Conservation (phyloP, 1,140 invertebrate genomes). For the Stratiolaelaps scimitus region DNA sequence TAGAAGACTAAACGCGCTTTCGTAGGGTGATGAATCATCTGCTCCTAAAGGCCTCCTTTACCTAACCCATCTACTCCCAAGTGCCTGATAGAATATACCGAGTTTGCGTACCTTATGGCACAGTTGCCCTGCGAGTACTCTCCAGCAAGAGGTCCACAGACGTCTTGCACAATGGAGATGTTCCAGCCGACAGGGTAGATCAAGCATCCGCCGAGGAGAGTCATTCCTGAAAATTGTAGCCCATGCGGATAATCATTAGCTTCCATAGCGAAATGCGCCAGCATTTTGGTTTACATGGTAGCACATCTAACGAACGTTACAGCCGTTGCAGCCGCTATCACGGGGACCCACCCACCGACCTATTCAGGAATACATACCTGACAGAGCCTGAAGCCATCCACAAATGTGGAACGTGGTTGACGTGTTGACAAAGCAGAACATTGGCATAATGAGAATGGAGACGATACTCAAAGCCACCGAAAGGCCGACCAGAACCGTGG, state of each 20-base stretch:
- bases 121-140: slow-evolving; percentile 65
- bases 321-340: too few relatives aligned
- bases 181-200: slow-evolving; percentile 91
- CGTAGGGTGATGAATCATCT: too few relatives aligned
- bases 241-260: too few relatives aligned
- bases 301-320: too few relatives aligned
- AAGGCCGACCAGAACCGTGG: slow-evolving; percentile 73
- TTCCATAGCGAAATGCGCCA: too few relatives aligned
- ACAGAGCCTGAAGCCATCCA: slow-evolving; percentile 80
- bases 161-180: slow-evolving; percentile 59
- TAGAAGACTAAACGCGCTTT: too few relatives aligned
- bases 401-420: slow-evolving; percentile 83
- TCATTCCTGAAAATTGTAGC: slow-evolving; percentile 38
- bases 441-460: slow-evolving; percentile 70
- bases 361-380: slow-evolving; percentile 53
- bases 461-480: slow-evolving; percentile 69
- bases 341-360: too few relatives aligned
- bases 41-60: too few relatives aligned
- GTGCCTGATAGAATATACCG: too few relatives aligned
- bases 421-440: slow-evolving; percentile 88
- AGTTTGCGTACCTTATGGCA: slow-evolving; percentile 46
- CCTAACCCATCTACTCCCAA: too few relatives aligned
- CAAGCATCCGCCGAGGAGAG: slow-evolving; percentile 38
- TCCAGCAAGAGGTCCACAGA: slow-evolving; percentile 67
- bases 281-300: too few relatives aligned